A percentile compares a stretch with the other conserved stretches of the same genome.
These are phyloP conservation scores for Bubo bubo DNA, from an alignment of 2,113 vertebrate genomes.

Conservation along the genomic window DNA sequence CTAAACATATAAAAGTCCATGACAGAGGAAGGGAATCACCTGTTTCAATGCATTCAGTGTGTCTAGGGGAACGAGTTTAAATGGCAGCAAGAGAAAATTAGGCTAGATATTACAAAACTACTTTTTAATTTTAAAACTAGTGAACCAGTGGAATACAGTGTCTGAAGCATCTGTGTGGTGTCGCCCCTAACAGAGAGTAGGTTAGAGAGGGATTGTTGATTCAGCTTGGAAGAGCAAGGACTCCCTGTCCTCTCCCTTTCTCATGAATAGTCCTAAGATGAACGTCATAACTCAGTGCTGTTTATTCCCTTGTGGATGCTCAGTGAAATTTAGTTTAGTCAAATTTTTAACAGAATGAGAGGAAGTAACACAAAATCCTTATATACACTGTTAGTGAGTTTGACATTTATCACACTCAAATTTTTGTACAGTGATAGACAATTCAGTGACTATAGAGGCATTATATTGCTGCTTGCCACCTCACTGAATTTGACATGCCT, in stretches of 20 bases:
- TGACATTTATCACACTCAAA: neutral
- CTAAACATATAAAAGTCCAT: neutral
- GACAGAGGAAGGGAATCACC: neutral
- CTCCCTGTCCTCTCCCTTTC: neutral
- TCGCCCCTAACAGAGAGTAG: neutral
- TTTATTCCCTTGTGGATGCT: neutral
- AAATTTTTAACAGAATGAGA: neutral
- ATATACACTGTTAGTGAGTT: neutral
- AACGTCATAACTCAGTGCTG: neutral
- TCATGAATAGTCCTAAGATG: neutral
- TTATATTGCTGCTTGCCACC: neutral
- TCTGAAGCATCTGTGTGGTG: neutral
- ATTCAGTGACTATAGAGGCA: neutral
- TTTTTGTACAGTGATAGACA: neutral
- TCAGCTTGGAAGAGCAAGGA: neutral
- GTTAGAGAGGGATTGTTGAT: neutral
- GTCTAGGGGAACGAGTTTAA: neutral
- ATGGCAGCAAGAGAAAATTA: neutral
- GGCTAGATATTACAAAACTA: neutral
- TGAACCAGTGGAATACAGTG: neutral
- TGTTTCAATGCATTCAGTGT: neutral
- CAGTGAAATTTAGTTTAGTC: neutral
- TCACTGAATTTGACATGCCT: neutral
- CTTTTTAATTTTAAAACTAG: neutral
- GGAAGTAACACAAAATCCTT: neutral